Percentiles rank a stretch among this genome's conserved stretches.
phyloP scores from a whole-genome alignment of 2,797 vertebrate genomes.

The Borostomias antarcticus region DNA sequence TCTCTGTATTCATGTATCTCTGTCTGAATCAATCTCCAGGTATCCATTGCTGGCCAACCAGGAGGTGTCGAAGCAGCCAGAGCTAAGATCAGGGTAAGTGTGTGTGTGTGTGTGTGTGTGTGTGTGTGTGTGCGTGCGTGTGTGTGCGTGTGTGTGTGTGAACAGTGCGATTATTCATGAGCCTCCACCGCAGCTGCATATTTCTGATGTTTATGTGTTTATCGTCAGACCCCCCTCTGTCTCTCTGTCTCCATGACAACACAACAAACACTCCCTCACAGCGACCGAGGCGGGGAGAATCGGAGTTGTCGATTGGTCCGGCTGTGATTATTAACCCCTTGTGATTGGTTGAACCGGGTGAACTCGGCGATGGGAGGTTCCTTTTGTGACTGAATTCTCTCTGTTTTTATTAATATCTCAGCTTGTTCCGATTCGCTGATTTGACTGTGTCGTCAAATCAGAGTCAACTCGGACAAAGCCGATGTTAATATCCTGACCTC shows the following conservation, averaged over 20 bases:
- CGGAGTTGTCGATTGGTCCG: not conserved
- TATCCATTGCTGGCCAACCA: conserved; percentile 97
- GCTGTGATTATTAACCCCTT: no score
- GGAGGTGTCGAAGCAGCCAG: conserved; percentile 95
- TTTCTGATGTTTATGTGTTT: conserved; percentile 14
- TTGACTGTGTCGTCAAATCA: no score
- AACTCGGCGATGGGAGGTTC: no score
- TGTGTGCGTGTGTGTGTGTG: not conserved
- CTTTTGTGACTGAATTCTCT: not conserved
- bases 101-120: not conserved
- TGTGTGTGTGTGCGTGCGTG: not conserved
- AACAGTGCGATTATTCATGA: no score
- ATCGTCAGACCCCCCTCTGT: conserved; percentile 24
- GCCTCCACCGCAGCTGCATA: not conserved
- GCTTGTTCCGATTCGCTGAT: no score
- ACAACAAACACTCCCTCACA: conserved; percentile 7
- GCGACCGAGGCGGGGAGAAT: not conserved
- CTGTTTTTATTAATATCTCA: no score
- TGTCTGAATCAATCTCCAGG: conserved; percentile 81
- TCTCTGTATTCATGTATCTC: no score
- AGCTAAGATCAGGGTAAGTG: conserved; percentile 95
- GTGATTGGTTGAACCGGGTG: no score
- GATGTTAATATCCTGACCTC: no score
- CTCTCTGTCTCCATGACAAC: conserved; percentile 14
- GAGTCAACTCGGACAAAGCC: no score